Evolutionary conservation across 2,888 invertebrate genomes (phyloP), one percentile per base, ranked within the genome.

Genomic region (Idaea dimidiata): DNA sequence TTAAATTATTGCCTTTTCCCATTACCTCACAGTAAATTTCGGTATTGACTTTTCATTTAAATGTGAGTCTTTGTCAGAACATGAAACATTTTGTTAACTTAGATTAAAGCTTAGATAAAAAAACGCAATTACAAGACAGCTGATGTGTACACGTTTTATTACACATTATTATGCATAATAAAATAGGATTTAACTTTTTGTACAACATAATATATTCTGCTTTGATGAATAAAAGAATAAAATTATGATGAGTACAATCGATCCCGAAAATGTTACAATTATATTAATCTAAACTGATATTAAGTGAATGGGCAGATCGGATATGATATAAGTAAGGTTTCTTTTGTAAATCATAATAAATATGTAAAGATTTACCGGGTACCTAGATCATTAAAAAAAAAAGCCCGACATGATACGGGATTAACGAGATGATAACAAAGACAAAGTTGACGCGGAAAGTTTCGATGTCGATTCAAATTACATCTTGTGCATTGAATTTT

Each of bases 111-210:
- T 76, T 71, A 80, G 84, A 79, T 67, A 81, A 79, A 82, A 74
- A 79, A 72, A 72, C 71, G 77, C 79, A 79, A 87, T 87, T 86
- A 87, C 84, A 84, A 80, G 80, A 77, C 77, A 80, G 79, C 77
- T 74, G 80, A 75, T 81, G 84, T 84, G 80, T 83, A 80, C 79
- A 75, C 77, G 76, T 82, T 77, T 72, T 68, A 72, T 68, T 64
- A 65, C 65, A 67, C 65, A 70, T 63, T 63, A 65, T 65, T 62
- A 64, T 84, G 85, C 84, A 86, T 86, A 86, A 81, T 83, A 85
- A 85, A 80, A 79, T 75, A 70, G 64, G 73, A 74, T 78, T 78
- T 76, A 77, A 72, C 75, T 77, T 76, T 71, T 77, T 78, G 72
- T 79, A 77, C 74, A 78, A 73, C 74, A 73, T 77, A 75, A 78